phyloP scores from a whole-genome alignment of 2,888 invertebrate species.

The Cerastis rubricosa region DNA sequence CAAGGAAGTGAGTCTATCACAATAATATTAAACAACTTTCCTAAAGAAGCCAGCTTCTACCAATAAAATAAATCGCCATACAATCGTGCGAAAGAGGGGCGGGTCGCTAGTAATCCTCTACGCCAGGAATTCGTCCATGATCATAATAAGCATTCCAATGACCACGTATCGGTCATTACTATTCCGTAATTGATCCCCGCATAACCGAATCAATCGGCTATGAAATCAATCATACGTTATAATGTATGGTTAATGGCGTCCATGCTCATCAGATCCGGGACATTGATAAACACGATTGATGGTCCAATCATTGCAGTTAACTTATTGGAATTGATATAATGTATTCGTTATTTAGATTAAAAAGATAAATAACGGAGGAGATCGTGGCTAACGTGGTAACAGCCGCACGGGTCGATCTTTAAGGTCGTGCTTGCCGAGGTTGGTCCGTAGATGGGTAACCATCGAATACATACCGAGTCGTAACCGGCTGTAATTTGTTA shows the following conservation, averaged over 20 bases:
- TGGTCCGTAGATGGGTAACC: no score
- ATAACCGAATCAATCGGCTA: conserved; percentile 42
- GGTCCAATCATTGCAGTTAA: conserved; percentile 25
- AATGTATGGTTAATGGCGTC: conserved; percentile 50
- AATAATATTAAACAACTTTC: no score
- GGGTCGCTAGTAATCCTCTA: not conserved
- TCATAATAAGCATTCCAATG: conserved; percentile 1
- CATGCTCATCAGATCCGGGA: conserved; percentile 48
- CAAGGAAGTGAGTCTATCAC: no score
- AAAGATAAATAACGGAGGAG: no score
- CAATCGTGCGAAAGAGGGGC: not conserved
- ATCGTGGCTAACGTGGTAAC: not conserved
- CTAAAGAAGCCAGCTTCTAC: no score
- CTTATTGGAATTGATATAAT: conserved; percentile 33
- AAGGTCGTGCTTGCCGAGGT: no score
- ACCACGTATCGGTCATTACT: conserved; percentile 4
- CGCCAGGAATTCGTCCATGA: not conserved
- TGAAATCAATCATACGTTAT: conserved; percentile 57
- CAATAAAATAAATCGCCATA: not conserved
- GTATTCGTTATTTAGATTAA: not conserved
- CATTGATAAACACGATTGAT: conserved; percentile 61
- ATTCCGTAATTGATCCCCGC: conserved; percentile 43
- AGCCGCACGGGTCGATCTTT: not conserved
- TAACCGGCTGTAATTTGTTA: no score
- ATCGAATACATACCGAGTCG: no score